Percentiles rank a stretch among this genome's conserved stretches.
Evolutionary conservation across 2,113 vertebrate species (phyloP).

Genomic region (Gulo gulo): DNA sequence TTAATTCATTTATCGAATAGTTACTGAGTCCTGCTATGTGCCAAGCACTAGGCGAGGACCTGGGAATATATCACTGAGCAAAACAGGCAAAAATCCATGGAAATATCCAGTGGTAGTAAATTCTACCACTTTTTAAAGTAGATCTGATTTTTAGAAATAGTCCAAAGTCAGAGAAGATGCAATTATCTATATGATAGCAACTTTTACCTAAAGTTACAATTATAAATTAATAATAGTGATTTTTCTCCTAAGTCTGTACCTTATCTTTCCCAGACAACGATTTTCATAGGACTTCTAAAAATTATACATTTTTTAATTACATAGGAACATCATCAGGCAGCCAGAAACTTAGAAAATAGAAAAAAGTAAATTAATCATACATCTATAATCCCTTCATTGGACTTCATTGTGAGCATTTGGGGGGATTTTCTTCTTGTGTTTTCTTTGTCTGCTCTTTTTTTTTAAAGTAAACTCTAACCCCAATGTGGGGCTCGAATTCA

Average conservation of each 20-base stretch:
- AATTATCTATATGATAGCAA: background rate
- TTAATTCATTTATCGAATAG: background rate
- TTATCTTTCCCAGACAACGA: constrained; percentile 1
- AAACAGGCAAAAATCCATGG: background rate
- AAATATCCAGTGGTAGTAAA: background rate
- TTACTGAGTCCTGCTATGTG: background rate
- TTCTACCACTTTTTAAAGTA: background rate
- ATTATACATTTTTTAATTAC: background rate
- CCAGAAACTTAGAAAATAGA: background rate
- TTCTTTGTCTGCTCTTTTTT: background rate
- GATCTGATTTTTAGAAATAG: constrained; percentile 10
- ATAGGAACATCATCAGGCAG: background rate
- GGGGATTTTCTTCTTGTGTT: background rate
- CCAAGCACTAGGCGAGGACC: background rate
- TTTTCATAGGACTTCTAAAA: constrained; percentile 5
- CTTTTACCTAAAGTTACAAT: background rate
- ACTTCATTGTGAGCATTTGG: background rate
- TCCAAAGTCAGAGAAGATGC: background rate
- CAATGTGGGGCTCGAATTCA: background rate
- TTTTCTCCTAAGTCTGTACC: background rate
- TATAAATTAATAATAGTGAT: background rate
- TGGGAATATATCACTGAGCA: background rate
- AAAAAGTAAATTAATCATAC: background rate
- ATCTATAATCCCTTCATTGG: background rate
- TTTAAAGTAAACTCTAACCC: background rate